Percentiles rank a stretch among this genome's conserved stretches.
These are phyloP conservation scores for Drosophila elegans DNA, from an alignment of 1,140 invertebrate species.

Conservation along the genomic window DNA sequence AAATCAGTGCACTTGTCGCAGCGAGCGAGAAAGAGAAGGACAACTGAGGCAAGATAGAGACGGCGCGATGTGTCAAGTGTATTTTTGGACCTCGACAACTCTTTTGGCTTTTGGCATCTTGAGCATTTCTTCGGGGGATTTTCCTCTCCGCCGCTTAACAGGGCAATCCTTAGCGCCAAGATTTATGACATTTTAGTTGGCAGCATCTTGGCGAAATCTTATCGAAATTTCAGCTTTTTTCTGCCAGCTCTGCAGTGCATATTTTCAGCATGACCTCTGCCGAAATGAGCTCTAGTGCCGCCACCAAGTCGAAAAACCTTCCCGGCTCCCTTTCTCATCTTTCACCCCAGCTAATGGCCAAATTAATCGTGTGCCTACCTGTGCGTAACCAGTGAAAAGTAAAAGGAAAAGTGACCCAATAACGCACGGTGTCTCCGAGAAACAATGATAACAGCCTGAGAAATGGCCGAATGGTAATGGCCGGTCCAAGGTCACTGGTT, in stretches of 20 bases:
- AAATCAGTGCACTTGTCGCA: slow-evolving; percentile 75
- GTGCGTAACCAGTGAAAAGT: slow-evolving; percentile 26
- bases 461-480: slow-evolving; percentile 14
- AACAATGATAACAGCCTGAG: slow-evolving; percentile 28
- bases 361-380: slow-evolving; percentile 64
- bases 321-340: slow-evolving; percentile 1
- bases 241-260: slow-evolving; percentile 54
- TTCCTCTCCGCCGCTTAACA: slow-evolving; percentile 44
- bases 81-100: slow-evolving; percentile 79
- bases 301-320: slow-evolving; percentile 7
- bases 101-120: slow-evolving; percentile 64
- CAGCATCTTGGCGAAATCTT: slow-evolving; percentile 82
- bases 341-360: slow-evolving; percentile 33
- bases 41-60: slow-evolving; percentile 19
- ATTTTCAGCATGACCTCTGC: slow-evolving; percentile 67
- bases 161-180: slow-evolving; percentile 78
- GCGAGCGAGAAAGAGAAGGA: slow-evolving; percentile 19
- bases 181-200: slow-evolving; percentile 84
- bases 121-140: slow-evolving; percentile 57
- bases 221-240: slow-evolving; percentile 66
- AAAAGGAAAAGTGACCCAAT: slow-evolving; percentile 68
- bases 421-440: slow-evolving; percentile 47
- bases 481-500: slow-evolving; percentile 47
- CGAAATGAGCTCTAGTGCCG: slow-evolving; percentile 33
- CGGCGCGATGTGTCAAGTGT: slow-evolving; percentile 67